A percentile compares a stretch with the other conserved stretches of the same genome.
These are phyloP conservation scores for Mastomys coucha DNA, from an alignment of 2,113 vertebrate species.

Conservation along the genomic window DNA sequence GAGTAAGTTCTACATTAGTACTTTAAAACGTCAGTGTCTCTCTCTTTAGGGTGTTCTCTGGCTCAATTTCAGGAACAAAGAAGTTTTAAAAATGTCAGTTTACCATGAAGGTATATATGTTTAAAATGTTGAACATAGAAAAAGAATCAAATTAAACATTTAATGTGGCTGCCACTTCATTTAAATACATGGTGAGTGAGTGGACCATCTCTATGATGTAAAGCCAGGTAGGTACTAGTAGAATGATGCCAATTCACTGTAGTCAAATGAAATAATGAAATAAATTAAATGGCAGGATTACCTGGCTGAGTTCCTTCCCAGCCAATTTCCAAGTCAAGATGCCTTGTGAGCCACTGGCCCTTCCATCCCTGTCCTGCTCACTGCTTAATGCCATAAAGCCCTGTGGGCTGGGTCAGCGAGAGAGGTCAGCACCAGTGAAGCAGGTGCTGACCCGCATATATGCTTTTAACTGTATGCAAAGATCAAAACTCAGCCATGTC, in stretches of 20 bases:
- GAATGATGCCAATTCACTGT: rapidly evolving
- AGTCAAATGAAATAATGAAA: neutral
- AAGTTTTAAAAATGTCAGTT: neutral
- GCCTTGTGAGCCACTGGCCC: neutral
- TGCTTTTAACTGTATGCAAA: neutral
- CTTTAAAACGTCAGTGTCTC: neutral
- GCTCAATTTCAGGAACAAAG: neutral
- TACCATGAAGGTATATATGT: neutral
- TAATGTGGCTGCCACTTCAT: neutral
- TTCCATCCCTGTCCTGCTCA: neutral
- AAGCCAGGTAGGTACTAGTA: neutral
- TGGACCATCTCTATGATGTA: neutral
- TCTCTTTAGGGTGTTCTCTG: neutral
- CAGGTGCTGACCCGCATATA: neutral
- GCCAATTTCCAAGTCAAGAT: too few relatives aligned
- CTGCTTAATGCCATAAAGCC: neutral
- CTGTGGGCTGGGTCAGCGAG: neutral
- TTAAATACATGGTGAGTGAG: neutral
- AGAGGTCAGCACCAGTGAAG: neutral
- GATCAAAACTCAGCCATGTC: neutral
- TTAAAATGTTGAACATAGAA: neutral
- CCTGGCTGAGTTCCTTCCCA: rapidly evolving
- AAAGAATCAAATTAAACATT: neutral
- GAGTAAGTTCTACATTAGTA: neutral
- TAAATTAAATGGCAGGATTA: too few relatives aligned